A percentile compares a stretch with the other conserved stretches of the same genome.
Conservation (phyloP, 2,113 vertebrate species). For the Melanostigma gelatinosum region DNA sequence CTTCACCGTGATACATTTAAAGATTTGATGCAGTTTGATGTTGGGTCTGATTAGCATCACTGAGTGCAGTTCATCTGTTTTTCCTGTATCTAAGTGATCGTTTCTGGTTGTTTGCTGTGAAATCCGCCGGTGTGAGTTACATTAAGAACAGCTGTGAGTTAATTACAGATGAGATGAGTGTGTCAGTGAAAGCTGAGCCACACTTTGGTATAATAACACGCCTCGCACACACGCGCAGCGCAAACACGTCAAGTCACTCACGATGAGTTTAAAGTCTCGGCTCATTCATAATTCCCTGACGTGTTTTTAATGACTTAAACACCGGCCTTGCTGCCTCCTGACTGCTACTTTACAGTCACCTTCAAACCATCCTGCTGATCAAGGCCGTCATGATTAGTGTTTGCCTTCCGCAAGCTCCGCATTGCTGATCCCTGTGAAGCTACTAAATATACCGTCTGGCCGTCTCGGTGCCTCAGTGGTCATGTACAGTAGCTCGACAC, state of each 20-base stretch:
- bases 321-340: conserved; percentile 34
- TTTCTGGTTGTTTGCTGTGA: conserved; percentile 56
- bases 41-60: neutral
- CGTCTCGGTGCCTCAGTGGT: conserved; percentile 35
- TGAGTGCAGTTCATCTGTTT: conserved; percentile 20
- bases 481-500: conserved; percentile 28
- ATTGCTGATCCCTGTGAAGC: conserved; percentile 62
- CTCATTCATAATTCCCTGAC: conserved; percentile 65
- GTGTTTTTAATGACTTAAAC: conserved; percentile 66
- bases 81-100: conserved; percentile 36
- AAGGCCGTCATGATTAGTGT: conserved; percentile 60
- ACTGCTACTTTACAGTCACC: conserved; percentile 54
- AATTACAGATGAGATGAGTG: conserved; percentile 69
- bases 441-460: conserved; percentile 69
- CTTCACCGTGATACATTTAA: conserved; percentile 1
- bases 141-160: conserved; percentile 65
- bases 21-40: neutral
- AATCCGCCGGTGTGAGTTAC: conserved; percentile 57
- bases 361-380: conserved; percentile 61
- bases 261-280: conserved; percentile 29
- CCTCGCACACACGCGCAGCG: neutral
- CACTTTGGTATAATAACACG: conserved; percentile 69
- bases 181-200: conserved; percentile 71
- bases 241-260: conserved; percentile 26
- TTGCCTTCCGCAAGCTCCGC: conserved; percentile 41